These are phyloP conservation scores for Sebastes alutus DNA, from an alignment of 2,797 vertebrate species.

Conservation along the genomic window DNA sequence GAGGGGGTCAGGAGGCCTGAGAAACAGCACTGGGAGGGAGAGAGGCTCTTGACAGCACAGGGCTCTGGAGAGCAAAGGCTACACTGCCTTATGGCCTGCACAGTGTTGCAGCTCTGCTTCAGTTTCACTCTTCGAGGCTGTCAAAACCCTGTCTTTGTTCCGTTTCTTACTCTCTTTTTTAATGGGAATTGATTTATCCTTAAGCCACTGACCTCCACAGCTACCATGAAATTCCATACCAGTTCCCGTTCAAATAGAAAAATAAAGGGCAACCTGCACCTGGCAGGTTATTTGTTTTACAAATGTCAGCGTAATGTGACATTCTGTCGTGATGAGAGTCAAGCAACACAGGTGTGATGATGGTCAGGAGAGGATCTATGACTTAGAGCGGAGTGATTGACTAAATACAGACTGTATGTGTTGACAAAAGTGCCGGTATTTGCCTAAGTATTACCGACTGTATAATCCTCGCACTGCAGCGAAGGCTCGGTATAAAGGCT, in stretches of 20 bases:
- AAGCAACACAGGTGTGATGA: slow-evolving; percentile 40
- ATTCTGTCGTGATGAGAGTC: slow-evolving; percentile 36
- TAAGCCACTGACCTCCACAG: slow-evolving; percentile 27
- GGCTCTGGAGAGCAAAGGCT: slow-evolving; percentile 50
- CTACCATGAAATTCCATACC: slow-evolving; percentile 28
- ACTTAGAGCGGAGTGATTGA: slow-evolving; percentile 21
- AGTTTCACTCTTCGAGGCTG: slow-evolving; percentile 24
- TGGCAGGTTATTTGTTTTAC: slow-evolving; percentile 56
- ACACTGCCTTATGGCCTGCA: slow-evolving; percentile 31
- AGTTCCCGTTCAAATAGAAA: slow-evolving; percentile 8
- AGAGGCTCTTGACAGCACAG: slow-evolving; percentile 60
- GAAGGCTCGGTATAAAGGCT: slow-evolving; percentile 45
- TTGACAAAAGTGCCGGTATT: slow-evolving; percentile 48
- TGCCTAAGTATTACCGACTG: slow-evolving; percentile 35
- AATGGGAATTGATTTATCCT: slow-evolving; percentile 25
- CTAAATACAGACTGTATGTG: slow-evolving; percentile 36
- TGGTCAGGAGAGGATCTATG: slow-evolving; percentile 16
- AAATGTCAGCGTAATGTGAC: slow-evolving; percentile 59
- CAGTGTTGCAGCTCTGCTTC: slow-evolving; percentile 50
- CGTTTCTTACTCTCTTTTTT: slow-evolving; percentile 17
- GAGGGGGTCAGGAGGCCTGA: slow-evolving; percentile 60
- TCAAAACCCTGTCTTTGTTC: slow-evolving; percentile 28
- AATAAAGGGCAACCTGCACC: slow-evolving; percentile 32
- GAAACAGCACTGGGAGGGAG: slow-evolving; percentile 45
- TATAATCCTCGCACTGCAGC: slow-evolving; percentile 35